Evolutionary conservation across 35 echinoderm and acorn worm genomes (phyloP), one percentile per base, ranked within the genome.

Genomic region (Anneissia japonica): DNA sequence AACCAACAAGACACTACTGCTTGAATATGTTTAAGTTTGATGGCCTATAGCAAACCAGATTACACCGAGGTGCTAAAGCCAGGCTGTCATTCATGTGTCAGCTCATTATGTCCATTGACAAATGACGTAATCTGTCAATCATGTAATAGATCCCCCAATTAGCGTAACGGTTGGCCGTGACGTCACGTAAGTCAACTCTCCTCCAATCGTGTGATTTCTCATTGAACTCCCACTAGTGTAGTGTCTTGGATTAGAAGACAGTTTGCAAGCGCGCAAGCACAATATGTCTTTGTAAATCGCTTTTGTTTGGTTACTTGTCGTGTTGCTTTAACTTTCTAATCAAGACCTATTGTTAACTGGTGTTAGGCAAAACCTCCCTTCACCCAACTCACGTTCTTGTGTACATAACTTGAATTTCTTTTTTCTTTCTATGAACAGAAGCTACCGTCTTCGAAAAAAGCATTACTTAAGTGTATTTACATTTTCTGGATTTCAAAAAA

Each of bases 31-130:
- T 37, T n/a, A 34, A 79, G 33, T 85, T 51, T 84, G 35, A 90
- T 82, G 84, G 76, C 75, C 89, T 72, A 37, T 80, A 84, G 43
- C 41, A 33, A 91, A 31, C n/a, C 40, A 72, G 39, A 34, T 79
- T 26, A 55, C 76, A 55, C 84, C 76, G 55, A 86, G 81, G 93
- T 81, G 85, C 82, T 40, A 76, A 88, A 84, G 89, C 82, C 36
- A 29, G 72, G 39, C 89, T 91, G 93, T 95, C 93, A 94, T 74
- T 83, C 31, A 83, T 55, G 74, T 84, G 88, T 95, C 93, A 95
- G 14, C 89, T 95, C 89, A 95, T 95, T 95, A 91, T 91, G 83
- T 72, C 82, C 82, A 91, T 90, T 95, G 83, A 95, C 84, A 91
- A 83, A 64, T 95, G 85, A 88, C 82, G 93, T 95, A 90, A 89